Evolutionary conservation across 2,113 vertebrate species (phyloP).

Genomic region (Megaceryle maxima): DNA sequence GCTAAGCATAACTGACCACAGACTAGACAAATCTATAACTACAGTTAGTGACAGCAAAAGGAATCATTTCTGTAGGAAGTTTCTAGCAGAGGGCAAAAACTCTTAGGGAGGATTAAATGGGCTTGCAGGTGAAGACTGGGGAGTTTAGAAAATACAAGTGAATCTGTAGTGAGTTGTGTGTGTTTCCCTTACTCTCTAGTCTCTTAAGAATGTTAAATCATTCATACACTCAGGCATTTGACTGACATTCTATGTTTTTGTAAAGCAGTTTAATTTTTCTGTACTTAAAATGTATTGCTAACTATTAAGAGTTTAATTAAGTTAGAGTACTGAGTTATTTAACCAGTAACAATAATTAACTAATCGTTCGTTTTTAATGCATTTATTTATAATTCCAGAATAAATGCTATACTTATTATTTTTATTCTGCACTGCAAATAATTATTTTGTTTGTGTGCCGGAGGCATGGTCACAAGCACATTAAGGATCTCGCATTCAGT

Average conservation of each 20-base stretch:
- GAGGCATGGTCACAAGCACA: background rate
- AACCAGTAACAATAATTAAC: background rate
- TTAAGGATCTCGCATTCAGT: background rate
- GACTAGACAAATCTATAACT: background rate
- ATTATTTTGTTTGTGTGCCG: background rate
- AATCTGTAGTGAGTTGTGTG: background rate
- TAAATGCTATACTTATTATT: background rate
- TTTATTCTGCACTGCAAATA: background rate
- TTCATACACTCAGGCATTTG: background rate
- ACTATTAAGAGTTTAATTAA: background rate
- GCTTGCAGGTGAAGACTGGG: background rate
- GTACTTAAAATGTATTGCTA: background rate
- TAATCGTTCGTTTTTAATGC: background rate
- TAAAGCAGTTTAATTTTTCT: background rate
- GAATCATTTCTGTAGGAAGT: background rate
- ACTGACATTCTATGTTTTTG: background rate
- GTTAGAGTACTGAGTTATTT: background rate
- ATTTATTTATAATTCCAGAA: background rate
- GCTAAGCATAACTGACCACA: conserved; percentile 48
- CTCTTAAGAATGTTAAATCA: background rate
- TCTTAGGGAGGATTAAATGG: background rate
- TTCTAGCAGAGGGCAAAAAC: background rate
- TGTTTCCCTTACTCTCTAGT: background rate
- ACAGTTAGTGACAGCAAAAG: background rate
- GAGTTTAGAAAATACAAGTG: background rate